Evolutionary conservation across 2,797 vertebrate genomes (phyloP), one percentile per base, ranked within the genome.

Genomic region (Tympanoctomys barrerae): DNA sequence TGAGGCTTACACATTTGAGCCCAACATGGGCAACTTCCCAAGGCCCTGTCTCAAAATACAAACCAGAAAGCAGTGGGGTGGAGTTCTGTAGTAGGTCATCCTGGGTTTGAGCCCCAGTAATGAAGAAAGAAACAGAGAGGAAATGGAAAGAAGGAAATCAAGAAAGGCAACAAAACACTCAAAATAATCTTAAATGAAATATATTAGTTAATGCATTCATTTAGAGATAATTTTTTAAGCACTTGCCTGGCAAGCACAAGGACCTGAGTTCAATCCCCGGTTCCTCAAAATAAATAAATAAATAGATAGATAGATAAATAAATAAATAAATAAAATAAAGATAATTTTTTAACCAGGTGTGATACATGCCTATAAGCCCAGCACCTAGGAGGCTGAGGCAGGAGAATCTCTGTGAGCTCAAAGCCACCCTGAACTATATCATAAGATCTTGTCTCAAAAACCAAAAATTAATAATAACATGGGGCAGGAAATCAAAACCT

Each of bases 181-280:
- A 89, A 95, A 85, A 71, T 3, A 31, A 88, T 62, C 73, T 91
- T 61, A 36, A 75, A 70, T 78, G 49, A 94, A 19, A 39, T 36
- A 49, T 2, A 73, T 79, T 71, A 61, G 22, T 54, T 89, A 92
- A 75, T 18, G 73, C 89, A 95, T 75, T 12, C 57, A 64, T 87
- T 78, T 16, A 11, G 31, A 39, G 86, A 9, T 81, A 36, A 52
- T 36, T 36, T 68, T 12, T 42, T 42, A 42, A 42, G 42, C 42
- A 42, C 42, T 42, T 42, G 42, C 42, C 42, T 42, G 42, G 42
- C 42, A 42, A 42, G 42, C 42, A 42, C 42, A 42, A 42, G 42
- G 42, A 42, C 42, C 42, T 42, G 42, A 42, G 42, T 42, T 42
- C 42, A 42, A 42, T 42, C 42, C 39, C 42, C 42, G 42, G 42